These are phyloP conservation scores for Myxocyprinus asiaticus DNA, from an alignment of 2,113 vertebrate species.

Conservation along the genomic window DNA sequence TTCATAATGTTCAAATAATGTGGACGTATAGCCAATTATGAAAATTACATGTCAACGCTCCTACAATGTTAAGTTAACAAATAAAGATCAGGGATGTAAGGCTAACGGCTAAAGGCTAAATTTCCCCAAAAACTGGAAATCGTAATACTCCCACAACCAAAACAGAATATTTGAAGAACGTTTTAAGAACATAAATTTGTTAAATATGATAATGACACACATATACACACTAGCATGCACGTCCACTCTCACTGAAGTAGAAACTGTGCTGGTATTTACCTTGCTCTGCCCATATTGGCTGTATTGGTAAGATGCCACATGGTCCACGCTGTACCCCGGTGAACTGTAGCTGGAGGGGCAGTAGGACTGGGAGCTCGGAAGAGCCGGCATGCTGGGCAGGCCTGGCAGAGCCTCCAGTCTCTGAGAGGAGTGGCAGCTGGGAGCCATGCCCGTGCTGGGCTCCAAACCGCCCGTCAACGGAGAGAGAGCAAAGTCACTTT, in stretches of 20 bases:
- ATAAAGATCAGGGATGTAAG: too few species aligned
- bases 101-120: too few species aligned
- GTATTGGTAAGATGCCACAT: slow-evolving; percentile 94
- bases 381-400: slow-evolving; percentile 76
- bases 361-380: slow-evolving; percentile 95
- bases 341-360: slow-evolving; percentile 94
- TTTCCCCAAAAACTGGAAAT: too few species aligned
- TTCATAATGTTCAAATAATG: too few species aligned
- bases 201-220: neutral
- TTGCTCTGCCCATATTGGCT: slow-evolving; percentile 98
- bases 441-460: slow-evolving; percentile 88
- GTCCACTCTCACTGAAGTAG: too few species aligned
- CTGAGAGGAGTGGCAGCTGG: slow-evolving; percentile 91
- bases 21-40: too few species aligned
- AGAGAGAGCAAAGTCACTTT: slow-evolving; percentile 95
- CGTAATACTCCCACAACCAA: too few species aligned
- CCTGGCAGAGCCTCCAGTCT: slow-evolving; percentile 91
- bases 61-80: too few species aligned
- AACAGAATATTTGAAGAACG: too few species aligned
- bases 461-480: slow-evolving; percentile 93
- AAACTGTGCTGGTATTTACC: slow-evolving; percentile 64
- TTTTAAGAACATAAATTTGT: too few species aligned
- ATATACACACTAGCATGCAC: neutral
- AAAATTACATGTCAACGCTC: too few species aligned
- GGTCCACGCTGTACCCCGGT: slow-evolving; percentile 92